Base-by-base conservation (phyloP, 2,888 invertebrate genomes). In the Eugnorisma glareosa region DNA sequence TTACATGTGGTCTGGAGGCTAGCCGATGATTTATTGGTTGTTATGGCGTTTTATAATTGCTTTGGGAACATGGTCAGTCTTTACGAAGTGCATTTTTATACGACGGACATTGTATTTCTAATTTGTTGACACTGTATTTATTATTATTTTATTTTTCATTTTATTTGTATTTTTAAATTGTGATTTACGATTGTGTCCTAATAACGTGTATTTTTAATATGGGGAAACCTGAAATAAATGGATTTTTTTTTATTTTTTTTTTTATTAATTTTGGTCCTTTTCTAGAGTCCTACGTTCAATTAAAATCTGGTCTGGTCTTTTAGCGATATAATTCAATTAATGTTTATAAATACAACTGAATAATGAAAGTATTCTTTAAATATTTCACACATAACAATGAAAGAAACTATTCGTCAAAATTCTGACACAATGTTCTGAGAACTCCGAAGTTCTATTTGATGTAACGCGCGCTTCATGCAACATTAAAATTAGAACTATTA, bases 401-500 rank as follows among this genome's bases (percentile, higher is more conserved):
- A 63, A 1, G 15, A 43, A 54, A 64, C 35, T 28, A 64, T 66
- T 54, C 31, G n/a, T 51, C 18, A 35, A n/a, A 79, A 66, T 43
- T 21, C 40, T 67, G 61, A 61, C 45, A 10, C 54, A 63, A 69
- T 67, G 21, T 70, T 75, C 31, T 75, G 18, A 61, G 84, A 76
- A 72, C 40, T 37, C 57, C 35, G 63, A 67, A 68, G 73, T 79
- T 77, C 64, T 73, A 63, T 72, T 78, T 64, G 79, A 68, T 72
- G 73, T 75, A 83, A 79, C 43, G 63, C 59, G 67, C 70, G 73
- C 67, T 72, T 54, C 63, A 72, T 43, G 71, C 75, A 84, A 74
- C 28, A 73, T 75, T 77, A 79, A 76, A 81, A 77, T 77, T 80
- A 79, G 68, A 79, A 73, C 71, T 81, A 79, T 80, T 85, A 82